Percentiles rank a stretch among this genome's conserved stretches.
Evolutionary conservation across 2,113 vertebrate species (phyloP).

Genomic region (Pristiophorus japonicus): DNA sequence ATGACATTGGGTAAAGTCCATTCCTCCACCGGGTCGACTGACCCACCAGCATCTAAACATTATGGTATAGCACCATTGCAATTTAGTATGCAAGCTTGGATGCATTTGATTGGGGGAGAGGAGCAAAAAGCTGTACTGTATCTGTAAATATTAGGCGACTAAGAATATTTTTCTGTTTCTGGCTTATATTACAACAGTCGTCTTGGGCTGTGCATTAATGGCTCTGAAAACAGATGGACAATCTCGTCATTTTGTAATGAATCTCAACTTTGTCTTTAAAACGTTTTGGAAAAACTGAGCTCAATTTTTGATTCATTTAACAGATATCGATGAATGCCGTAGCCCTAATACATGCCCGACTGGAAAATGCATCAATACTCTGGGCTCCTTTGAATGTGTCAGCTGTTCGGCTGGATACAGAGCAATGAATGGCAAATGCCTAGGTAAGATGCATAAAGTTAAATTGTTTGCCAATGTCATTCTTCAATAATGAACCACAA

Average conservation of each 20-base stretch:
- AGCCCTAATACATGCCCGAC: conserved; percentile 64
- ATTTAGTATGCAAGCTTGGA: background rate
- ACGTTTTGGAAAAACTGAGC: background rate
- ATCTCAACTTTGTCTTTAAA: background rate
- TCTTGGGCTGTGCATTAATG: too few species aligned
- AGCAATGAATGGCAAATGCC: conserved; percentile 62
- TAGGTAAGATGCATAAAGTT: conserved; percentile 66
- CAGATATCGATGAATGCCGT: conserved; percentile 66
- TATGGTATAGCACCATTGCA: background rate
- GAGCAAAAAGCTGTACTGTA: background rate
- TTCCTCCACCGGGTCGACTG: background rate
- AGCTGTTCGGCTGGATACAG: conserved; percentile 68
- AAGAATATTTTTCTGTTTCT: background rate
- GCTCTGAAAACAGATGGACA: background rate
- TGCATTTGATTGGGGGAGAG: background rate
- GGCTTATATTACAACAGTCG: background rate
- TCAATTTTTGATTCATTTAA: background rate
- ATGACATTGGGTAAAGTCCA: background rate
- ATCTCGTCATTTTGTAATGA: background rate
- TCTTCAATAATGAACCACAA: background rate
- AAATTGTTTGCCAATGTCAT: conserved; percentile 44
- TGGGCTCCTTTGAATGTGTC: conserved; percentile 73
- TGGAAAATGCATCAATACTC: conserved; percentile 69
- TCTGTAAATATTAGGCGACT: background rate
- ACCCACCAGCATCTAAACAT: background rate